Evolutionary conservation across 2,113 vertebrate genomes (phyloP), one percentile per base, ranked within the genome.

Genomic region (Melanotaenia duboulayi): DNA sequence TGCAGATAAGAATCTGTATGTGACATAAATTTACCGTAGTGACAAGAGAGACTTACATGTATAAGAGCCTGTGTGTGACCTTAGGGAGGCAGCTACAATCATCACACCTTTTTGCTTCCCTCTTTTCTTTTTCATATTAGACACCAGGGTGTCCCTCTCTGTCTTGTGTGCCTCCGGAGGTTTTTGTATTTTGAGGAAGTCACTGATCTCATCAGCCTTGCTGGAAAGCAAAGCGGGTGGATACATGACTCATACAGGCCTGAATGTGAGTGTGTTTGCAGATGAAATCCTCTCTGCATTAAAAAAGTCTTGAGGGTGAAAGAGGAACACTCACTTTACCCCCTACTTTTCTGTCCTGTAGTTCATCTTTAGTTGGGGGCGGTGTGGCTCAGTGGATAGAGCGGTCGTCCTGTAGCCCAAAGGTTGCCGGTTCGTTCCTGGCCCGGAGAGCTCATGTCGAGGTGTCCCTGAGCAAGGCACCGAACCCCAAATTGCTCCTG

Each of bases 171-270:
- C 71, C 74, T 76, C 67, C 71, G 62, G 78, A 87, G 61, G 51
- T 76, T 80, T 90, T 78, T 80, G 79, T 73, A 55, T 85, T 86
- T 88, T 76, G 60, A 71, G 75, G 79, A 71, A 87, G 78, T 58
- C 72, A 76, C 74, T 90, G 90, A 91, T 88, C 84, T 92, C 83
- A 90, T 86, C 86, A 74, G 82, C 65, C 77, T 83, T 86, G 77
- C 76, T 85, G 64, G 75, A 75, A 74, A 89, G 73, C 71, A 77
- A 64, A 77, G 70, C 46, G 40, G 72, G 44, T 62, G 73, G 46
- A 67, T 58, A 54, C 75, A 93, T 92, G 91, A 92, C 77, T 92
- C 92, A 93, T 69, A 68, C 42, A 59, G 54, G 62, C 71, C 63
- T 35, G 1, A 60, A 50, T 48, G 71, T 40, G 17, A 23, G 39